Evolutionary conservation across 92 coral and sea anemone genomes (phyloP).

Genomic region (Isaurus tuberculatus): DNA sequence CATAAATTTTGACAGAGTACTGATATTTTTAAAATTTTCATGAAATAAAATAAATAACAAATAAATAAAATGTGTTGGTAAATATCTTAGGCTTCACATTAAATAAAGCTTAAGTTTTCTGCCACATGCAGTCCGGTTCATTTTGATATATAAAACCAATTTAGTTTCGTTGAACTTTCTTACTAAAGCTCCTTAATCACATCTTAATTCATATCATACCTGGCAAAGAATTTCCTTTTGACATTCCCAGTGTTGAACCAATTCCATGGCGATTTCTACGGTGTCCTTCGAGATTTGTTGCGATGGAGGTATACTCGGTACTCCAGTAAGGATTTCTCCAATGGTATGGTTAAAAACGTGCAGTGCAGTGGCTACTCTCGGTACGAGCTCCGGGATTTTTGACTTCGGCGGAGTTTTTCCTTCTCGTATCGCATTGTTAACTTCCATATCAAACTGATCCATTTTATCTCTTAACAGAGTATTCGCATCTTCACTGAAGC

Average conservation of each 20-base stretch:
- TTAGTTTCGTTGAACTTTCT: not conserved
- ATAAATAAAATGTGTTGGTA: slow-evolving; percentile 16
- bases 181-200: slow-evolving; percentile 14
- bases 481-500: slow-evolving; percentile 33
- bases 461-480: slow-evolving; percentile 8
- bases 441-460: slow-evolving; percentile 36
- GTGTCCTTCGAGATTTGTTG: slow-evolving; percentile 31
- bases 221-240: slow-evolving; percentile 64
- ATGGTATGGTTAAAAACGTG: slow-evolving; percentile 62
- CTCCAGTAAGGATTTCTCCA: slow-evolving; percentile 47
- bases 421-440: slow-evolving; percentile 53
- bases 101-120: slow-evolving; percentile 12
- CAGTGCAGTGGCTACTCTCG: slow-evolving; percentile 57
- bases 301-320: slow-evolving; percentile 29
- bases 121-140: slow-evolving; percentile 19
- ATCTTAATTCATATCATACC: slow-evolving; percentile 42
- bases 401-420: slow-evolving; percentile 55
- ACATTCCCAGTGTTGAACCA: slow-evolving; percentile 52
- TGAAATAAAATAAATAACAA: slow-evolving; percentile 10
- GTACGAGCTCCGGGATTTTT: slow-evolving; percentile 58
- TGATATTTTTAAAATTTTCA: slow-evolving; percentile 16
- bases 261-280: slow-evolving; percentile 40
- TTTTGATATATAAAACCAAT: slow-evolving; percentile 5
- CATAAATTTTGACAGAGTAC: slow-evolving; percentile 15
- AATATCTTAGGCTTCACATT: slow-evolving; percentile 24